These are phyloP conservation scores for Leptopilina myrica DNA, from an alignment of 2,888 invertebrate genomes.

Conservation along the genomic window DNA sequence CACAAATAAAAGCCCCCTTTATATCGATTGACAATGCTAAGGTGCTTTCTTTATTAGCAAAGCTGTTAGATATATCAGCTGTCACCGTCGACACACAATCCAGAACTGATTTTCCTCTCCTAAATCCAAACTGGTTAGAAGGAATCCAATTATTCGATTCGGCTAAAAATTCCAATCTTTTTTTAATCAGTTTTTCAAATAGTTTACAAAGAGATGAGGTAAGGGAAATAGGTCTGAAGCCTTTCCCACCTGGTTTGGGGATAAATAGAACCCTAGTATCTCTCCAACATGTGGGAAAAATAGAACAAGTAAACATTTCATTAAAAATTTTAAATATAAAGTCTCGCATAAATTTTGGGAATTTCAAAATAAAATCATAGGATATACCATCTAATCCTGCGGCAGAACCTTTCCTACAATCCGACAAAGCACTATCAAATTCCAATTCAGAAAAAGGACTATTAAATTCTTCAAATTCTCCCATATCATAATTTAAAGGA, in stretches of 20 bases:
- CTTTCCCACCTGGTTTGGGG: not conserved
- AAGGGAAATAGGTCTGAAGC: not conserved
- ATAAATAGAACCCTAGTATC: not conserved
- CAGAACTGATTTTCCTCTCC: too few relatives aligned
- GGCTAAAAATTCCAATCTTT: too few relatives aligned
- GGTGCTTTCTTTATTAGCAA: not conserved
- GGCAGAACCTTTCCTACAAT: too few relatives aligned
- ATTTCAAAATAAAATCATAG: too few relatives aligned
- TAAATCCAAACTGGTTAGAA: too few relatives aligned
- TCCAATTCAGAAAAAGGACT: too few relatives aligned
- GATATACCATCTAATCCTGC: too few relatives aligned
- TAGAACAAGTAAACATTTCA: not conserved
- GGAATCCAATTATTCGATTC: too few relatives aligned
- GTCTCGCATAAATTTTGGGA: too few relatives aligned
- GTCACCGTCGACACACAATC: not conserved
- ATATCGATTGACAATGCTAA: not conserved
- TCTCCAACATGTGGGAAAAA: not conserved
- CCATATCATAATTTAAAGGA: too few relatives aligned
- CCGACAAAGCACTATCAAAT: too few relatives aligned
- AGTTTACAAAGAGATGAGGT: not conserved
- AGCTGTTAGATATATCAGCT: not conserved
- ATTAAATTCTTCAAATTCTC: too few relatives aligned
- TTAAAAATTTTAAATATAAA: not conserved
- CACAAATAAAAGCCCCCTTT: not conserved
- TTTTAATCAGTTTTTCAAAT: not conserved